phyloP scores from a whole-genome alignment of 2,888 invertebrate genomes.

The Octonoba sinensis region DNA sequence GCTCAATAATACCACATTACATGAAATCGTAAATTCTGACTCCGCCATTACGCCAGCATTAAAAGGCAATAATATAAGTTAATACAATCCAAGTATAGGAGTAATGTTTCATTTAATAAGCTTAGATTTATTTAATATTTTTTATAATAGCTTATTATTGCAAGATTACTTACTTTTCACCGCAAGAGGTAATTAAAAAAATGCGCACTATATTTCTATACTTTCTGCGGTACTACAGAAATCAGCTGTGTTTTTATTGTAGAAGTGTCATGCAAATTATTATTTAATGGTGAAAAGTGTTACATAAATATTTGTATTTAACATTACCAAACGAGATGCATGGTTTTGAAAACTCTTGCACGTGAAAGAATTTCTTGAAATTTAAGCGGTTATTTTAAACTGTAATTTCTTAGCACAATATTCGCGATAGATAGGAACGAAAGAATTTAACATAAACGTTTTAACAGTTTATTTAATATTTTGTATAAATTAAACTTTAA shows the following conservation, averaged over 20 bases:
- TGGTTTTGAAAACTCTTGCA: too few species aligned
- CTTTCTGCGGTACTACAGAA: conserved; percentile 53
- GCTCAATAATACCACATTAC: conserved; percentile 62
- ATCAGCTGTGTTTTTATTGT: conserved; percentile 62
- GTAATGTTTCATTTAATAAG: neutral
- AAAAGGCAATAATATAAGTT: conserved; percentile 13
- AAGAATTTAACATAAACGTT: too few species aligned
- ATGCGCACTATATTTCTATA: conserved; percentile 43
- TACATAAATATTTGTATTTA: neutral
- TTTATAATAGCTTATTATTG: neutral
- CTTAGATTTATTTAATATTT: neutral
- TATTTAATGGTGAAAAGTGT: too few species aligned
- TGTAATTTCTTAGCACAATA: too few species aligned
- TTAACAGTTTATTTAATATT: too few species aligned
- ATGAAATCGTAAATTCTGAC: conserved; percentile 47
- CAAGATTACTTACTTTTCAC: conserved; percentile 8
- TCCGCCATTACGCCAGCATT: conserved; percentile 60
- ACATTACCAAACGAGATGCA: neutral
- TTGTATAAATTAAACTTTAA: too few species aligned
- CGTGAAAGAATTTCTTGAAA: too few species aligned
- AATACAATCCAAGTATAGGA: neutral
- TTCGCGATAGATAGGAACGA: too few species aligned
- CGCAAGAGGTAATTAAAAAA: neutral
- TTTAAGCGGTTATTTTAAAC: too few species aligned
- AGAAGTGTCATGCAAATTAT: neutral